Percentiles rank a stretch among this genome's conserved stretches.
These are phyloP conservation scores for Masnerella sp. DNA, from an alignment of 2,888 invertebrate species.

Conservation along the genomic window DNA sequence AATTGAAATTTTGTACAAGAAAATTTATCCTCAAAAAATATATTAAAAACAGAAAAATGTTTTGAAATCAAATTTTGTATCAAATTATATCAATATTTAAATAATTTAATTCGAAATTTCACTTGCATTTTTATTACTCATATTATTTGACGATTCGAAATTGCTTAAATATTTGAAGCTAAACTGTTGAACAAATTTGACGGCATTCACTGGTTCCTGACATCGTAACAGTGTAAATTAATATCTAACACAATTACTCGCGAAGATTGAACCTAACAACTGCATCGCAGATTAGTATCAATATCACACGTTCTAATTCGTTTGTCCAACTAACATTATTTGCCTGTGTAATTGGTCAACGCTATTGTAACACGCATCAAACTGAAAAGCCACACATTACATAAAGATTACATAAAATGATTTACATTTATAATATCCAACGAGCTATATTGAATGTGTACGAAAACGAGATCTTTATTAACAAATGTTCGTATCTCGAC, in stretches of 20 bases:
- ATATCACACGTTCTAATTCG: conserved; percentile 28
- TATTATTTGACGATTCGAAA: too few relatives aligned
- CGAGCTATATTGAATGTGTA: not conserved
- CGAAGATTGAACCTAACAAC: conserved; percentile 23
- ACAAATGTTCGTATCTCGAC: not conserved
- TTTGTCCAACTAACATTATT: conserved; percentile 18
- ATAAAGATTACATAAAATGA: conserved; percentile 11
- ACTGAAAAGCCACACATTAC: conserved; percentile 9
- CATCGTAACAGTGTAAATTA: conserved; percentile 16
- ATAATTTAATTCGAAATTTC: too few relatives aligned
- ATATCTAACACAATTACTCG: conserved; percentile 26
- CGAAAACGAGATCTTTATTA: conserved; percentile 4
- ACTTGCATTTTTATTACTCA: too few relatives aligned
- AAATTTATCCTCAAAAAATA: too few relatives aligned
- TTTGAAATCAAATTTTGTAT: too few relatives aligned
- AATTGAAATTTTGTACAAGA: too few relatives aligned
- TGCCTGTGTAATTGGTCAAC: conserved; percentile 10
- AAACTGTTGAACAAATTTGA: too few relatives aligned
- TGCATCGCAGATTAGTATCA: conserved; percentile 29
- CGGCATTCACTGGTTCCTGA: too few relatives aligned
- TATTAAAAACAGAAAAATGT: too few relatives aligned
- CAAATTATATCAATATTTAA: too few relatives aligned
- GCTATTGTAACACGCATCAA: conserved; percentile 8
- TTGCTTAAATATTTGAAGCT: too few relatives aligned
- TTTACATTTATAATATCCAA: conserved; percentile 2